Percentiles rank a stretch among this genome's conserved stretches.
phyloP scores from a whole-genome alignment of 2,797 vertebrate species.

The Tarsius wallacei region DNA sequence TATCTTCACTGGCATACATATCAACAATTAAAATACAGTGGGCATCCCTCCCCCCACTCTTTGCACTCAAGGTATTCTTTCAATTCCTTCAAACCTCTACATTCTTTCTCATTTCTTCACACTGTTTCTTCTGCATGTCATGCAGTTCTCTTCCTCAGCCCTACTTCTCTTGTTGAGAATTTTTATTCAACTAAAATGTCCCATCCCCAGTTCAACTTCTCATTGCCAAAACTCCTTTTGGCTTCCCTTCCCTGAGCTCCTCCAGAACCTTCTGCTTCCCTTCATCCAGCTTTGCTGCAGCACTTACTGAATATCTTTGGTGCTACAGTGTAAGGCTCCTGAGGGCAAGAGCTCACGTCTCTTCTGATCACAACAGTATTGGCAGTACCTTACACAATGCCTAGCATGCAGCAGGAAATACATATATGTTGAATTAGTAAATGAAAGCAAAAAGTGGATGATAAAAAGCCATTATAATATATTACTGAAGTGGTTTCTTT shows the following conservation, averaged over 20 bases:
- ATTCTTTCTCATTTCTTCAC: not conserved
- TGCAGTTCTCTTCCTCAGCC: fast-evolving
- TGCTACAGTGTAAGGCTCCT: fast-evolving
- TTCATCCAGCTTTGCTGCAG: fast-evolving
- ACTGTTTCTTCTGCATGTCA: not conserved
- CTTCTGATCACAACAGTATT: too few species aligned
- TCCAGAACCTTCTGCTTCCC: too few species aligned
- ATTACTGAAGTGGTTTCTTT: not conserved
- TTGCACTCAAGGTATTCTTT: not conserved
- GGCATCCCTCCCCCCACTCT: fast-evolving
- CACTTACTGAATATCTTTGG: too few species aligned
- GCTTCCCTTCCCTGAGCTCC: not conserved
- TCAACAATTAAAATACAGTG: not conserved
- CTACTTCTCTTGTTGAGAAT: not conserved
- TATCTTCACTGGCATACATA: fast-evolving
- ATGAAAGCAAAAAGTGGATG: not conserved
- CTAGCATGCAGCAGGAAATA: not conserved
- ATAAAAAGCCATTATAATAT: fast-evolving
- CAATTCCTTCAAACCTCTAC: not conserved
- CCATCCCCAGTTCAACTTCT: not conserved
- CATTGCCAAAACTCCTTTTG: not conserved
- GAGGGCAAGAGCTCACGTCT: fast-evolving
- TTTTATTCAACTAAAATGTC: not conserved
- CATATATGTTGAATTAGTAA: not conserved
- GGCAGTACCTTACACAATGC: fast-evolving